Percentiles rank a stretch among this genome's conserved stretches.
These are phyloP conservation scores for Zoanthus solanderi DNA, from an alignment of 92 coral and sea anemone species.

Conservation along the genomic window DNA sequence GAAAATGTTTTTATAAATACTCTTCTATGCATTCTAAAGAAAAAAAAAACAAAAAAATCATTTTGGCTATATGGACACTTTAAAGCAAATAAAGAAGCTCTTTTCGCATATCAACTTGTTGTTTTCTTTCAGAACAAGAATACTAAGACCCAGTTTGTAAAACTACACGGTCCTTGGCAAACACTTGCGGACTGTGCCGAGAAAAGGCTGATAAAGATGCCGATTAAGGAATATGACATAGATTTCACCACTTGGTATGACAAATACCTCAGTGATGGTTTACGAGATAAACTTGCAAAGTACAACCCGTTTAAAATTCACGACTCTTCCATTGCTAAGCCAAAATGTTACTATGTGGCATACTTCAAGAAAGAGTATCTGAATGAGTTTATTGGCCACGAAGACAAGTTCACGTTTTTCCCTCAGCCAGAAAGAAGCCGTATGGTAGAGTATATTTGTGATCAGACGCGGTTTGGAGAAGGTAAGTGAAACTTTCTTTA, in stretches of 20 bases:
- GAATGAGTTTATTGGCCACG: conserved; percentile 76
- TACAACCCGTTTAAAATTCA: conserved; percentile 82
- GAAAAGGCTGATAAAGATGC: conserved; percentile 93
- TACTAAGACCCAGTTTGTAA: conserved; percentile 71
- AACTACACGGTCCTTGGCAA: conserved; percentile 87
- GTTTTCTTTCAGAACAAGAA: conserved; percentile 47
- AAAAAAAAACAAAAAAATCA: too few species aligned
- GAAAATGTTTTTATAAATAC: too few species aligned
- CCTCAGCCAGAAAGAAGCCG: conserved; percentile 91
- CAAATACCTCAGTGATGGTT: conserved; percentile 57
- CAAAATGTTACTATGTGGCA: conserved; percentile 80
- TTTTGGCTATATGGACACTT: too few species aligned
- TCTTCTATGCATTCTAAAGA: too few species aligned
- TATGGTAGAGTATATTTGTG: conserved; percentile 86
- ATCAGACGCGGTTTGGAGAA: conserved; percentile 75
- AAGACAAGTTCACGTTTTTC: conserved; percentile 83
- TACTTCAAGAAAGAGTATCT: conserved; percentile 79
- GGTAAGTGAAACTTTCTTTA: not conserved
- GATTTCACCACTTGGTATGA: conserved; percentile 75
- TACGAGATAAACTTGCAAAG: conserved; percentile 66
- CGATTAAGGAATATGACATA: conserved; percentile 80
- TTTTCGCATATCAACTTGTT: not conserved
- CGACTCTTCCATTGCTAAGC: conserved; percentile 64
- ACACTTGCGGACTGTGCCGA: conserved; percentile 82
- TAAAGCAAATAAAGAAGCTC: too few species aligned